phyloP scores from a whole-genome alignment of 2,113 vertebrate genomes.

The Piprites chloris region DNA sequence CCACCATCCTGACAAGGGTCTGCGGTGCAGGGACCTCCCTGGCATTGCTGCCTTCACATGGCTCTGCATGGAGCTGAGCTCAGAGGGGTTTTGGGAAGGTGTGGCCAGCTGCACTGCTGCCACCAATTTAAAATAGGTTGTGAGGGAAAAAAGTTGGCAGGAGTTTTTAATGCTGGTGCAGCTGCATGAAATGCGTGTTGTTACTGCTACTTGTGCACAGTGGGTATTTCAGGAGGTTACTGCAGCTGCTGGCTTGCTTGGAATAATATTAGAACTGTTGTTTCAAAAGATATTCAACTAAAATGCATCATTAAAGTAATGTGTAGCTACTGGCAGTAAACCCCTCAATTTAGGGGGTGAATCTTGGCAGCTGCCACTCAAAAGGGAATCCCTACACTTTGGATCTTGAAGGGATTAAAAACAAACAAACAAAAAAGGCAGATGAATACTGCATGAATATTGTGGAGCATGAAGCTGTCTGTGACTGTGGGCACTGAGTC shows the following conservation, averaged over 20 bases:
- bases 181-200: accelerated
- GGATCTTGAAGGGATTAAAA: background rate
- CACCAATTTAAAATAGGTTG: background rate
- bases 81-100: background rate
- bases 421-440: background rate
- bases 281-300: background rate
- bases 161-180: background rate
- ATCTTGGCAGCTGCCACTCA: background rate
- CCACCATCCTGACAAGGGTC: background rate
- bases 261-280: background rate
- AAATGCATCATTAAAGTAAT: background rate
- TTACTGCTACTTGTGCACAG: background rate
- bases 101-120: background rate
- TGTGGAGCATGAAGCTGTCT: background rate
- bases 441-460: background rate
- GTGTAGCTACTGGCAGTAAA: background rate
- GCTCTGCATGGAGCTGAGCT: background rate
- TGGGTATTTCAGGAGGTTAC: background rate
- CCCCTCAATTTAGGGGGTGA: background rate
- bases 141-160: background rate
- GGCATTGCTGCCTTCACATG: background rate
- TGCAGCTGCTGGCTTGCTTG: background rate
- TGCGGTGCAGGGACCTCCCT: background rate
- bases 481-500: background rate
- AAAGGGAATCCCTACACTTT: background rate